Conservation (phyloP, 1,140 invertebrate species). For the Drosophila kohkoa region DNA sequence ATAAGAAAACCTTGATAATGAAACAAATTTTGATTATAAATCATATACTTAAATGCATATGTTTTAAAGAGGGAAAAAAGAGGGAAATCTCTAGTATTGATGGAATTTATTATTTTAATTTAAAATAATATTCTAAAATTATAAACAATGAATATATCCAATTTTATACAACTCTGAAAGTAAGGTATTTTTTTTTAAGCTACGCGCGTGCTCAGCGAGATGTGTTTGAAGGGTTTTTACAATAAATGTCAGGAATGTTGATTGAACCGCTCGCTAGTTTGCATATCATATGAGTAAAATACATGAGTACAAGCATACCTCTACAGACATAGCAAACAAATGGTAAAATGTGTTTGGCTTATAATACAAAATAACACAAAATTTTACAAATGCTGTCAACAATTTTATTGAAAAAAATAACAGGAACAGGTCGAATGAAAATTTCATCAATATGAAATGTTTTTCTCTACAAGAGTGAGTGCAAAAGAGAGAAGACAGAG, state of each 20-base stretch:
- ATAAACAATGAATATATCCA: too few species aligned
- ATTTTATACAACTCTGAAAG: too few species aligned
- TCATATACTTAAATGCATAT: too few species aligned
- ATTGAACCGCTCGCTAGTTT: slow-evolving; percentile 53
- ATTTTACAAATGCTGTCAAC: slow-evolving; percentile 33
- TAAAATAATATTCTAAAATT: too few species aligned
- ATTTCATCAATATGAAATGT: slow-evolving; percentile 40
- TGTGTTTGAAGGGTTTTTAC: slow-evolving; percentile 58
- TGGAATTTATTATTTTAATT: too few species aligned
- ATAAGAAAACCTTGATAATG: too few species aligned
- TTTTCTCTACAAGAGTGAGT: neutral
- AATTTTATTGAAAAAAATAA: slow-evolving; percentile 29
- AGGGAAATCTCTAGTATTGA: too few species aligned
- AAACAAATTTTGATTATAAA: too few species aligned
- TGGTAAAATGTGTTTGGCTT: slow-evolving; percentile 18
- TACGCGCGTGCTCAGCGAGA: slow-evolving; percentile 45
- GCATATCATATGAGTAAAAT: slow-evolving; percentile 21
- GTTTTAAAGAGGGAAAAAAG: too few species aligned
- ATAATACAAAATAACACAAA: slow-evolving; percentile 18
- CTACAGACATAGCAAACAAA: neutral
- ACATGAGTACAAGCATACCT: neutral
- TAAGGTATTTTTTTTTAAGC: slow-evolving; percentile 42
- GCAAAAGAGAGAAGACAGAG: neutral
- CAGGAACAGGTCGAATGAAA: slow-evolving; percentile 35
- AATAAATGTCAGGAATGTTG: slow-evolving; percentile 65